phyloP scores from a whole-genome alignment of 1,140 invertebrate species.

The Drosophila ercepeae region DNA sequence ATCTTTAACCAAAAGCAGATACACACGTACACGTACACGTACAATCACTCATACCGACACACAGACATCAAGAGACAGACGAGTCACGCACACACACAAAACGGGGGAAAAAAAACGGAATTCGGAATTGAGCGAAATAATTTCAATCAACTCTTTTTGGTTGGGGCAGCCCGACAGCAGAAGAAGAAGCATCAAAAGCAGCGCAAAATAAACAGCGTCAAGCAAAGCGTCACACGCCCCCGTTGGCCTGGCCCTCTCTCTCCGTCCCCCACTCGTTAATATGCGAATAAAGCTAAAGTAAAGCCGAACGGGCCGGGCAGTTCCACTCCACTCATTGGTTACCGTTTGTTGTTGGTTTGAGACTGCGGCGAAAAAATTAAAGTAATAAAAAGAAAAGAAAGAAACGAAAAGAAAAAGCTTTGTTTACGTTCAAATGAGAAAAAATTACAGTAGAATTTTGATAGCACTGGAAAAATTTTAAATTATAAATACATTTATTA shows the following conservation, averaged over 20 bases:
- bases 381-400: slow-evolving; percentile 53
- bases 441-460: slow-evolving; percentile 24
- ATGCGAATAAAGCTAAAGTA: slow-evolving; percentile 53
- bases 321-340: slow-evolving; percentile 41
- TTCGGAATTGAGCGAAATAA: slow-evolving; percentile 73
- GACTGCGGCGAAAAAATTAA: slow-evolving; percentile 71
- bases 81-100: slow-evolving; percentile 32
- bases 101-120: too few species aligned
- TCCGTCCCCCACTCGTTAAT: slow-evolving; percentile 44
- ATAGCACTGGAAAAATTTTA: neutral
- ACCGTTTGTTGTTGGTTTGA: slow-evolving; percentile 30
- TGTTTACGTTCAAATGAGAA: slow-evolving; percentile 74
- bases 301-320: slow-evolving; percentile 42
- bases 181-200: slow-evolving; percentile 47
- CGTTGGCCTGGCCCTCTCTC: slow-evolving; percentile 19
- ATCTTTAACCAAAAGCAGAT: slow-evolving; percentile 79
- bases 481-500: neutral
- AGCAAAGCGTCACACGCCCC: slow-evolving; percentile 74
- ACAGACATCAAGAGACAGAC: slow-evolving; percentile 33
- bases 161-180: slow-evolving; percentile 27
- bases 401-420: slow-evolving; percentile 45
- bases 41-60: slow-evolving; percentile 18
- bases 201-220: slow-evolving; percentile 63
- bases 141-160: slow-evolving; percentile 77
- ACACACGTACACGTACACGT: slow-evolving; percentile 66